Evolutionary conservation across 2,113 vertebrate species (phyloP).

Genomic region (Protobothrops mucrosquamatus): DNA sequence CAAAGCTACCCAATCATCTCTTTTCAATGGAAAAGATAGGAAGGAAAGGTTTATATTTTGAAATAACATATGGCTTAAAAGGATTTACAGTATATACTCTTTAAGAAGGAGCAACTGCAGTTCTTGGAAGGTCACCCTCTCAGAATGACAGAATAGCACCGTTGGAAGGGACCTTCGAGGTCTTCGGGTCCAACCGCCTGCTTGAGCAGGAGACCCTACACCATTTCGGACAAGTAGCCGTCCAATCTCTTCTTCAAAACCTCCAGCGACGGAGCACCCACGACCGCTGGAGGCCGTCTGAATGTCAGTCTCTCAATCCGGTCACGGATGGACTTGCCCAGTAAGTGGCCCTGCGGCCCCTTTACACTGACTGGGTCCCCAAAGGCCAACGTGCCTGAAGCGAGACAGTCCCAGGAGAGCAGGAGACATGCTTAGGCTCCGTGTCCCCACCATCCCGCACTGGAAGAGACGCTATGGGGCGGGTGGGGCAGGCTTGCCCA

Average conservation of each 20-base stretch:
- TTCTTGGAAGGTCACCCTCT: background rate
- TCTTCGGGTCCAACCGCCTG: background rate
- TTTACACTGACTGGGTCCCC: background rate
- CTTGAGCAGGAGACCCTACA: too few species aligned
- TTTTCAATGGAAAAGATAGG: background rate
- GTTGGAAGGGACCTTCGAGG: background rate
- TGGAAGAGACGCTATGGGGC: background rate
- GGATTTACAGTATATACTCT: background rate
- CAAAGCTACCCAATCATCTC: background rate
- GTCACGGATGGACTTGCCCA: background rate
- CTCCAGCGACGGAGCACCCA: background rate
- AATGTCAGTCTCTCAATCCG: background rate
- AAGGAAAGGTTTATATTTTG: background rate
- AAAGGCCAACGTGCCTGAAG: background rate
- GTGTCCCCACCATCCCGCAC: background rate
- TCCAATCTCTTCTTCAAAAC: background rate
- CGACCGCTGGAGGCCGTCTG: background rate
- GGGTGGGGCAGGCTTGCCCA: background rate
- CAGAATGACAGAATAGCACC: background rate
- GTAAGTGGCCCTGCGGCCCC: background rate
- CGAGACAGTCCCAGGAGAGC: background rate
- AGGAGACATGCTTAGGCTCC: background rate
- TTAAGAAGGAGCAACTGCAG: background rate
- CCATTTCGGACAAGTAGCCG: background rate
- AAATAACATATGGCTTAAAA: background rate